phyloP scores from a whole-genome alignment of 2,113 vertebrate genomes.

The Mus spicilegus region DNA sequence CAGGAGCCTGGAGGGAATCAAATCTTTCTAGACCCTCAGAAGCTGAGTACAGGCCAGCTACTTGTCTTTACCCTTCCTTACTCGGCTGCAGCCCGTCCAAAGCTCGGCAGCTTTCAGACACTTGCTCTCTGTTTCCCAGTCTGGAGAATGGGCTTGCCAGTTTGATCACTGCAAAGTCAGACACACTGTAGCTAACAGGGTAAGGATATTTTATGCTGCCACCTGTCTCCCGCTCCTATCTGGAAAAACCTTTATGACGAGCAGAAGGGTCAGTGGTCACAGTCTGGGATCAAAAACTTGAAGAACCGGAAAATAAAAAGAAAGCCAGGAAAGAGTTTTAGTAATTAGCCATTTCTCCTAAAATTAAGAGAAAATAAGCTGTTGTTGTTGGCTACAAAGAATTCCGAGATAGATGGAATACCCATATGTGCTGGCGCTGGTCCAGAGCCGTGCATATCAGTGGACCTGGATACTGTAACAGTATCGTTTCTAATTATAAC shows the following conservation, averaged over 20 bases:
- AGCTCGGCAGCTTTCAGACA: too few species aligned
- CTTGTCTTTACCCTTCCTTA: background rate
- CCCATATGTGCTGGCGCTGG: conserved; percentile 50
- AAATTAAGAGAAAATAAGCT: background rate
- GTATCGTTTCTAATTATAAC: conserved; percentile 75
- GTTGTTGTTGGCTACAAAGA: conserved; percentile 14
- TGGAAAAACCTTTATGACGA: background rate
- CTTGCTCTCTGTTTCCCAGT: background rate
- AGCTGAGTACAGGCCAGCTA: background rate
- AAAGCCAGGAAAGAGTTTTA: conserved; percentile 1
- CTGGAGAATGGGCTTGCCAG: background rate
- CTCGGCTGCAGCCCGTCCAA: too few species aligned
- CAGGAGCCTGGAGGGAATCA: background rate
- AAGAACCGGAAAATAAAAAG: background rate
- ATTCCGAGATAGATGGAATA: conserved; percentile 35
- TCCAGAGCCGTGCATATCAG: conserved; percentile 34
- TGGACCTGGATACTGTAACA: conserved; percentile 44
- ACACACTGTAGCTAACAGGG: background rate
- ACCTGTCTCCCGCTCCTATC: background rate
- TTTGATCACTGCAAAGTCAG: background rate
- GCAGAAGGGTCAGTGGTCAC: background rate
- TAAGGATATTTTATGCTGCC: rapidly evolving
- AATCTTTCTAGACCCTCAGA: background rate
- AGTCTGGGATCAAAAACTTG: background rate
- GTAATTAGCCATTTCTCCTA: conserved; percentile 20